Conservation (phyloP, 2,797 vertebrate genomes). For the Anomalospiza imberbis region DNA sequence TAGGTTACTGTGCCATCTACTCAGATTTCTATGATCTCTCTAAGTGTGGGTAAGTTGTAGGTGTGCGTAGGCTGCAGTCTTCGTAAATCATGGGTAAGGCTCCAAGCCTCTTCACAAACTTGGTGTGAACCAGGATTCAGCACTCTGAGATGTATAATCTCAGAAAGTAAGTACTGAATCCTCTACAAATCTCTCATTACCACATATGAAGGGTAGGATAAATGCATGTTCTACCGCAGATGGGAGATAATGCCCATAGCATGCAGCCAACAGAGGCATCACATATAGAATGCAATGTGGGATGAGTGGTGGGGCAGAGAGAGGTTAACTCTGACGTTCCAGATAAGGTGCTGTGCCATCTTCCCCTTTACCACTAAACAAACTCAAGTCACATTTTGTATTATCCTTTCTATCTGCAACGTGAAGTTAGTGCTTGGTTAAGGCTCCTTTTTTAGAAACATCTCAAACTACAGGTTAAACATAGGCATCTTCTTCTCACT, state of each 20-base stretch:
- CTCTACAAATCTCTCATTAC: constrained; percentile 62
- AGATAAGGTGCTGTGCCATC: neutral
- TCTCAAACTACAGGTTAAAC: neutral
- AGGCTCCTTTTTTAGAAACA: neutral
- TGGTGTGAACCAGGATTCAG: constrained; percentile 63
- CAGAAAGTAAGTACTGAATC: constrained; percentile 46
- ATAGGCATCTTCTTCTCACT: neutral
- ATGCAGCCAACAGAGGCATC: neutral
- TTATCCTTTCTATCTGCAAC: neutral
- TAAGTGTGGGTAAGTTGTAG: constrained; percentile 68
- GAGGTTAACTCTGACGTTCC: neutral
- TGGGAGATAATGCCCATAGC: constrained; percentile 71
- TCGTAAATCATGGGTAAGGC: constrained; percentile 58
- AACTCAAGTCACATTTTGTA: neutral
- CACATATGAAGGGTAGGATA: constrained; percentile 65
- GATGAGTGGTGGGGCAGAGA: neutral
- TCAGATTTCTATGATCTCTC: constrained; percentile 72
- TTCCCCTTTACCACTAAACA: neutral
- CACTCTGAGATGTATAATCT: constrained; percentile 55
- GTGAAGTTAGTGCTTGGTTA: neutral
- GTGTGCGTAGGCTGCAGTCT: constrained; percentile 71
- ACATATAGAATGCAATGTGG: neutral
- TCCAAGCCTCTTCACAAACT: constrained; percentile 61
- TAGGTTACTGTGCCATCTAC: constrained; percentile 69
- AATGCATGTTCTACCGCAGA: constrained; percentile 65